Percentiles rank a stretch among this genome's conserved stretches.
Evolutionary conservation across 2,888 invertebrate species (phyloP).

Genomic region (Sialis lutaria): DNA sequence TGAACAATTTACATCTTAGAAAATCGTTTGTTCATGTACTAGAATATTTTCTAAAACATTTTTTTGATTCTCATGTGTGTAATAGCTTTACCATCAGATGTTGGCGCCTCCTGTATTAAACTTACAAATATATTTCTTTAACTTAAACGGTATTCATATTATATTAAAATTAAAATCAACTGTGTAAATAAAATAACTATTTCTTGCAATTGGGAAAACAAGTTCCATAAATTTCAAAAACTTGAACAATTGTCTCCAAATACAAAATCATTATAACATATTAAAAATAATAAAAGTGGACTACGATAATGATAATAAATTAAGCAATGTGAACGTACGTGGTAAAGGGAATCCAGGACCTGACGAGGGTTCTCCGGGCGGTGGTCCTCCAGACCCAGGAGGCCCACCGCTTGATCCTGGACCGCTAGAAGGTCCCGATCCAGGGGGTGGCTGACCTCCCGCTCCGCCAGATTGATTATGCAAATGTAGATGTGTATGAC

Average conservation of each 20-base stretch:
- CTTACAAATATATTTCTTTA: no score
- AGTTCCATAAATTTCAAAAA: background rate
- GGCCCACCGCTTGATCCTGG: background rate
- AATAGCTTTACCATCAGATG: no score
- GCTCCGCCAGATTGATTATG: conserved; percentile 35
- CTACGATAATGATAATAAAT: background rate
- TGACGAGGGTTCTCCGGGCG: conserved; percentile 20
- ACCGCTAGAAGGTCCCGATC: background rate
- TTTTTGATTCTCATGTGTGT: no score
- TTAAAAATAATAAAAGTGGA: background rate
- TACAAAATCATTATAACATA: background rate
- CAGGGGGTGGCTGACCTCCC: conserved; percentile 37
- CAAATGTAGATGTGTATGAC: conserved; percentile 79
- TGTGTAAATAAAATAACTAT: no score
- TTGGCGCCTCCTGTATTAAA: no score
- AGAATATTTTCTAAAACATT: no score
- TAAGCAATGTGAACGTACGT: conserved; percentile 20
- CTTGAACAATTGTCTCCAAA: background rate
- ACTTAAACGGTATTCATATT: no score
- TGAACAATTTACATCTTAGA: no score
- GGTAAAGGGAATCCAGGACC: conserved; percentile 28
- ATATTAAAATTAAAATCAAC: no score
- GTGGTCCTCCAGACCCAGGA: conserved; percentile 8
- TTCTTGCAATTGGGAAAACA: background rate
- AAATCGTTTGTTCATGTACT: no score